These are phyloP conservation scores for Gallinago jamesoni DNA, from an alignment of 2,113 vertebrate genomes.

Conservation along the genomic window DNA sequence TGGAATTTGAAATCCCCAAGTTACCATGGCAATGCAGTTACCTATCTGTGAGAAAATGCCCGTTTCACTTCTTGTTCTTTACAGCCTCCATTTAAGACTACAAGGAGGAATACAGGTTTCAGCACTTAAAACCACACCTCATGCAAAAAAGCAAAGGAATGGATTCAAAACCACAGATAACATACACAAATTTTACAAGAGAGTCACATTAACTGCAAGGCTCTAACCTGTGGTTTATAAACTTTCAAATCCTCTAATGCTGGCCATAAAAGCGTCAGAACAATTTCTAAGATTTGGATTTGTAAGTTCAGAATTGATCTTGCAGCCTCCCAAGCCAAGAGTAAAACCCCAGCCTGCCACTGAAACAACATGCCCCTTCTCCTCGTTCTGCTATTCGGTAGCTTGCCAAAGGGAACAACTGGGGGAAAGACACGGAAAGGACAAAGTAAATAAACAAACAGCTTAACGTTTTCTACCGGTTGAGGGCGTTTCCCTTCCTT, in stretches of 20 bases:
- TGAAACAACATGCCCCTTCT: not conserved
- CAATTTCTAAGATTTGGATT: not conserved
- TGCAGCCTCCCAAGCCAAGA: not conserved
- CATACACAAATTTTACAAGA: not conserved
- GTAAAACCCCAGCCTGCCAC: not conserved
- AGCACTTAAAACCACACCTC: not conserved
- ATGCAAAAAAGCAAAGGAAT: not conserved
- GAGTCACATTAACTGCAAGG: not conserved
- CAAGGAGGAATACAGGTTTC: not conserved
- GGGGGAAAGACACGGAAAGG: not conserved
- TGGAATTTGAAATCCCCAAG: conserved; percentile 7
- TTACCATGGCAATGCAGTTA: conserved; percentile 43
- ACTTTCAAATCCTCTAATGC: not conserved
- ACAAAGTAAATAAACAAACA: not conserved
- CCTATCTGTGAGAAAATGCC: conserved; percentile 9
- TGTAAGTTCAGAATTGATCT: not conserved
- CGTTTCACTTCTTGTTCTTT: conserved; percentile 4
- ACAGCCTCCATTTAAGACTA: not conserved
- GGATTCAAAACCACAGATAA: not conserved
- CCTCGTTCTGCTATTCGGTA: rapidly evolving
- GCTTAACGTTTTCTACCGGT: not conserved
- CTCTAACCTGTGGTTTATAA: not conserved
- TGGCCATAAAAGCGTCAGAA: not conserved
- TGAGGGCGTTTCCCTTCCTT: not conserved
- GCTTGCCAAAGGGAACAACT: not conserved